Conservation (phyloP, 2,888 invertebrate genomes). For the Limnephilus lunatus region DNA sequence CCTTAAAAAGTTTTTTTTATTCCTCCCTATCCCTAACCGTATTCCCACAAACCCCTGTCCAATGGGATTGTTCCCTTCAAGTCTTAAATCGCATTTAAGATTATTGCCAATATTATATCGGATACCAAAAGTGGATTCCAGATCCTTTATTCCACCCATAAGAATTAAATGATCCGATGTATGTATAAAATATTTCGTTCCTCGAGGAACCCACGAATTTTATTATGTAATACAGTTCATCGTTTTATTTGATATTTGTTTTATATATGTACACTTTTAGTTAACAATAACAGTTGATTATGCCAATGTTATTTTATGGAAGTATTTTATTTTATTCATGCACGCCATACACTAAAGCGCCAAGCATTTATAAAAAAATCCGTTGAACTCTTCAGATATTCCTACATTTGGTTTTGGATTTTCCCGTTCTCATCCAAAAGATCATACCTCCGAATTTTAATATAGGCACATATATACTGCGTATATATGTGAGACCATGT, state of each 20-base stretch:
- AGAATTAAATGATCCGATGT: not conserved
- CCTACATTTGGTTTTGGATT: too few species aligned
- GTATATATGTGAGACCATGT: too few species aligned
- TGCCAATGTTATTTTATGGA: too few species aligned
- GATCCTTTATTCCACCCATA: not conserved
- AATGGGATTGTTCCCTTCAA: not conserved
- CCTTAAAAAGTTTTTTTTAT: conserved; percentile 11
- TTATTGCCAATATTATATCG: conserved; percentile 2
- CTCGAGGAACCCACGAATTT: not conserved
- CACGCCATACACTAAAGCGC: too few species aligned
- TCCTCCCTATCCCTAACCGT: conserved; percentile 11
- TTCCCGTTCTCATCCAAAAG: too few species aligned
- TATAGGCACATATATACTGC: too few species aligned
- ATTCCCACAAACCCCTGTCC: not conserved
- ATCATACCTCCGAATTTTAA: too few species aligned
- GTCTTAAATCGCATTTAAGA: not conserved
- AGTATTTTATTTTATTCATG: too few species aligned
- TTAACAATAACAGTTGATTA: not conserved
- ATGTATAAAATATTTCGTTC: not conserved
- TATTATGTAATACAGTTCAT: not conserved
- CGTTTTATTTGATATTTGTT: not conserved
- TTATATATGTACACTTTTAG: not conserved
- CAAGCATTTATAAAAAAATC: too few species aligned
- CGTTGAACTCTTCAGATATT: too few species aligned
- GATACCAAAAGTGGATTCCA: not conserved